Conservation (phyloP, 2,888 invertebrate species). For the Lasioglossum villosulum region DNA sequence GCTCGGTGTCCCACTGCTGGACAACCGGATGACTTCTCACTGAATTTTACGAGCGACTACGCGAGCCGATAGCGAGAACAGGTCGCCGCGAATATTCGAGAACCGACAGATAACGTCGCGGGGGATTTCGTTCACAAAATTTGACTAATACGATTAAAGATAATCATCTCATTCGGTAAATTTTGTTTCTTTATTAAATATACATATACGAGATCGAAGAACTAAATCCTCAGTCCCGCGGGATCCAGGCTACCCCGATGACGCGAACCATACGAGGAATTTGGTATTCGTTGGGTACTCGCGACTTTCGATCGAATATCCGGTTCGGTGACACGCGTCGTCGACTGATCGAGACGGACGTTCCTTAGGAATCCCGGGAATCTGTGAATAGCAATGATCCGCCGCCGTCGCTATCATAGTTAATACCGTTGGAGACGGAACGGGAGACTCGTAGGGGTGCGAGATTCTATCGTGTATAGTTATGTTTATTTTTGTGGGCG, state of each 20-base stretch:
- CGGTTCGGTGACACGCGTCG: slow-evolving; percentile 32
- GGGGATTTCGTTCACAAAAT: too few species aligned
- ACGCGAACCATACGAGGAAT: slow-evolving; percentile 7
- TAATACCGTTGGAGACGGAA: neutral
- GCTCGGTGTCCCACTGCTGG: neutral
- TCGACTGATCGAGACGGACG: slow-evolving; percentile 5
- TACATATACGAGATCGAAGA: too few species aligned
- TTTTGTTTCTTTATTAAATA: too few species aligned
- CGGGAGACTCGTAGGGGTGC: neutral
- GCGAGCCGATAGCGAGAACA: slow-evolving; percentile 7
- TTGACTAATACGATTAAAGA: too few species aligned
- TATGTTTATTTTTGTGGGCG: too few species aligned
- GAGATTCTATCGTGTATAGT: neutral
- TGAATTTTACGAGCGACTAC: slow-evolving; percentile 9
- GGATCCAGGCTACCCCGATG: neutral
- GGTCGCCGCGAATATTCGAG: slow-evolving; percentile 37
- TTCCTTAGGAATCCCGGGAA: neutral
- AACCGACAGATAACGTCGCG: neutral
- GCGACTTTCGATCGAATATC: slow-evolving; percentile 29
- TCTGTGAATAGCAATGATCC: neutral
- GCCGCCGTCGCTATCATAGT: neutral
- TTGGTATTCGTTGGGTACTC: slow-evolving; percentile 15
- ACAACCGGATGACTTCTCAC: slow-evolving; percentile 14
- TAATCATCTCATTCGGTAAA: too few species aligned
- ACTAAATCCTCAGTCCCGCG: too few species aligned